phyloP scores from a whole-genome alignment of 37 sponge, comb jelly and placozoan species.

The Geodia barretti region DNA sequence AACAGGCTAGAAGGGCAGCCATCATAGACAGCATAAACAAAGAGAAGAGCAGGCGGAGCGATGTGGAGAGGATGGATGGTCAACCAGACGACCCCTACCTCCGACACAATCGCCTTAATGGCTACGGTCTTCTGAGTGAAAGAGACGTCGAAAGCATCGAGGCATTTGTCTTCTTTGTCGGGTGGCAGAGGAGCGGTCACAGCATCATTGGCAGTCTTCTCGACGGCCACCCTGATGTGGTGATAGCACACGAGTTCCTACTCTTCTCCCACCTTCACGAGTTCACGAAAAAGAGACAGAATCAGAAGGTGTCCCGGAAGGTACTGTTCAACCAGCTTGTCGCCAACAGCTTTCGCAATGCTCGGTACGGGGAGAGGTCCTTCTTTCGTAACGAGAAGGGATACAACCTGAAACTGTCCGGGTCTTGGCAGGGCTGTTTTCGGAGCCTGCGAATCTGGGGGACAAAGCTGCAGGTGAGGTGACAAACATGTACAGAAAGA shows the following conservation, averaged over 20 bases:
- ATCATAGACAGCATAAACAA: too few species aligned
- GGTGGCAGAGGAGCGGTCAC: constrained; percentile 44
- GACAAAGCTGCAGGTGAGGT: constrained; percentile 27
- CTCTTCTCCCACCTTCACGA: not conserved
- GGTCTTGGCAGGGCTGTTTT: constrained; percentile 26
- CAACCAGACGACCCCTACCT: too few species aligned
- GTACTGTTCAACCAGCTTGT: constrained; percentile 10
- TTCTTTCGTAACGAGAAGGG: constrained; percentile 4
- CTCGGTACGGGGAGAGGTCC: not conserved
- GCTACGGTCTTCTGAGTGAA: too few species aligned
- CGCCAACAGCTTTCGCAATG: not conserved
- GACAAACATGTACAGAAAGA: not conserved
- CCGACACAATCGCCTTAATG: too few species aligned
- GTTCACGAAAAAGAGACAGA: not conserved
- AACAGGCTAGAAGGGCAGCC: too few species aligned
- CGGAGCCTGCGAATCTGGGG: not conserved
- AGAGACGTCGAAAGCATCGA: constrained; percentile 12
- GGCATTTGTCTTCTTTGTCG: constrained; percentile 40
- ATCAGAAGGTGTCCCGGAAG: too few species aligned
- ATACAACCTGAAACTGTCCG: constrained; percentile 9
- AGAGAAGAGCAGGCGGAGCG: too few species aligned
- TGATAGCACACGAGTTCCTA: constrained; percentile 41
- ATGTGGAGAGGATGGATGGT: too few species aligned
- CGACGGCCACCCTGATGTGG: constrained; percentile 49
- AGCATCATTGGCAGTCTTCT: constrained; percentile 44